phyloP scores from a whole-genome alignment of 2,113 vertebrate genomes.

The Coptodon rendalli region DNA sequence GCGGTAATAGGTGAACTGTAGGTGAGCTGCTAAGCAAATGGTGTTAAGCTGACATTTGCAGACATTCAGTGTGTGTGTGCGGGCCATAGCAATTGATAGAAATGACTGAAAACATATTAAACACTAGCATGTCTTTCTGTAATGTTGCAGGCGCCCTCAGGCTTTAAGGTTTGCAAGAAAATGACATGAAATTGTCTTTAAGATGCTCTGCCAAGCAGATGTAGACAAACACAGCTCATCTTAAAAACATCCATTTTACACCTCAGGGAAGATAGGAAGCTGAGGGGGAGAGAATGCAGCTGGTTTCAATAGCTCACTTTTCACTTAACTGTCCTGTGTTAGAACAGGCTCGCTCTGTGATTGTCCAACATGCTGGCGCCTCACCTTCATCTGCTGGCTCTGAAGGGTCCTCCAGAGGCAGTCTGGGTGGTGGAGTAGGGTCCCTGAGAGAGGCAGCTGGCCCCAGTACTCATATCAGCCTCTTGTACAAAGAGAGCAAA shows the following conservation, averaged over 20 bases:
- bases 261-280: not conserved
- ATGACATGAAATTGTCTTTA: not conserved
- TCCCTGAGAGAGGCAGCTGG: not conserved
- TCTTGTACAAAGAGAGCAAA: not conserved
- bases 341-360: not conserved
- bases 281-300: not conserved
- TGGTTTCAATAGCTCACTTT: not conserved
- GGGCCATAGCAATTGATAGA: not conserved
- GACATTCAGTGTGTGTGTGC: not conserved
- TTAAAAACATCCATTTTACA: not conserved
- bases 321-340: not conserved
- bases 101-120: not conserved
- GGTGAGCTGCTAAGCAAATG: not conserved
- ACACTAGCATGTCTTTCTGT: not conserved
- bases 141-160: not conserved
- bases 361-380: not conserved
- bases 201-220: not conserved
- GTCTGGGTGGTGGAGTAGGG: not conserved
- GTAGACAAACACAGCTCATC: not conserved
- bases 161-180: not conserved
- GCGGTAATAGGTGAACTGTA: accelerated
- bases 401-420: constrained; percentile 22
- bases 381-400: constrained; percentile 2
- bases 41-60: not conserved
- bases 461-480: not conserved